Evolutionary conservation across 2,113 vertebrate species (phyloP).

Genomic region (Galemys pyrenaicus): DNA sequence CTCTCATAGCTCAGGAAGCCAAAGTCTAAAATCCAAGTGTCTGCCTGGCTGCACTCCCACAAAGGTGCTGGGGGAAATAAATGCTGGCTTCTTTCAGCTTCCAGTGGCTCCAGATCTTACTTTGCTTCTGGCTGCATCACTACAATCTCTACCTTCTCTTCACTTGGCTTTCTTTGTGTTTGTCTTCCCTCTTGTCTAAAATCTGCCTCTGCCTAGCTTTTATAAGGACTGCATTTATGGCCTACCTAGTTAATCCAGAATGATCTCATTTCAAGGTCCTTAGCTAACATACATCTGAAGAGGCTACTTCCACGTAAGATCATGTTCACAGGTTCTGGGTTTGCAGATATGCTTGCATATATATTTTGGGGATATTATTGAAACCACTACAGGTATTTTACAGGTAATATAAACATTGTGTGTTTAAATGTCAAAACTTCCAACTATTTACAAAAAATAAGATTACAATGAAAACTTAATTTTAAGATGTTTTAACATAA

Average conservation of each 20-base stretch:
- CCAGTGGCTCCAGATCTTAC: not conserved
- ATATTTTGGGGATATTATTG: not conserved
- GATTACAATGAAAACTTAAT: not conserved
- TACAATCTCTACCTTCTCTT: not conserved
- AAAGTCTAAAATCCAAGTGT: not conserved
- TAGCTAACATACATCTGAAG: not conserved
- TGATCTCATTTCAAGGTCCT: not conserved
- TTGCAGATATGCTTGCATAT: not conserved
- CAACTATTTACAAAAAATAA: not conserved
- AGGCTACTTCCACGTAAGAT: not conserved
- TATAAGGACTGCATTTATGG: not conserved
- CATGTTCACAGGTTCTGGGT: not conserved
- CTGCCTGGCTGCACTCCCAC: not conserved
- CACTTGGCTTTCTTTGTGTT: not conserved
- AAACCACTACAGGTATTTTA: not conserved
- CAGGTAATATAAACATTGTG: not conserved
- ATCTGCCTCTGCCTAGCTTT: not conserved
- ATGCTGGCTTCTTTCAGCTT: not conserved
- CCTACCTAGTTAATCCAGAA: not conserved
- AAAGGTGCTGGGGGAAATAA: not conserved
- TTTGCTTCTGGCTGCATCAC: not conserved
- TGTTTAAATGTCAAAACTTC: not conserved
- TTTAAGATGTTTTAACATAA: not conserved
- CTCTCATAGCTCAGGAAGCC: not conserved
- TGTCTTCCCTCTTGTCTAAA: not conserved